These are phyloP conservation scores for Alca torda DNA, from an alignment of 2,797 vertebrate species.

Conservation along the genomic window DNA sequence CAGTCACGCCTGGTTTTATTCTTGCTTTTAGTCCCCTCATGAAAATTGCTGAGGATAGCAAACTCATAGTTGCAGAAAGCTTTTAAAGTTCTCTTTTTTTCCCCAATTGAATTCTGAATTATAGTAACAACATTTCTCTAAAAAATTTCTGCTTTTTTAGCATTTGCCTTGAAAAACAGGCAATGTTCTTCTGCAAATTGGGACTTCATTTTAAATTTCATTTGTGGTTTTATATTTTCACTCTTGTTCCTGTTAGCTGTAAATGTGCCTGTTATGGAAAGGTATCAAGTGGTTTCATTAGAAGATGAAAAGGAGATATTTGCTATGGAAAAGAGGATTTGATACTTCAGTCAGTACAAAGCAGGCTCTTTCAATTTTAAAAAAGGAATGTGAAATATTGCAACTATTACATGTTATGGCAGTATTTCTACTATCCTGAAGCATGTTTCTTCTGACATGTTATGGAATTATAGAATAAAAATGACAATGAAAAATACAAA, in stretches of 20 bases:
- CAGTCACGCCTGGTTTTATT: neutral
- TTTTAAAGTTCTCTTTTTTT: neutral
- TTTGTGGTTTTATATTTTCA: neutral
- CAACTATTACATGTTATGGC: neutral
- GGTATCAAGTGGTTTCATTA: neutral
- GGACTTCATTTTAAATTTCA: neutral
- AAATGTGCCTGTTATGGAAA: neutral
- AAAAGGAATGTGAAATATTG: neutral
- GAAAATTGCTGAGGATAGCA: neutral
- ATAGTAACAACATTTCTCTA: neutral
- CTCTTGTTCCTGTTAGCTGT: neutral
- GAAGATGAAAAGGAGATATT: neutral
- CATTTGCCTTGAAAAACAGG: neutral
- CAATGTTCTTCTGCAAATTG: neutral
- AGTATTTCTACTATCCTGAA: neutral
- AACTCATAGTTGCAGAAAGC: neutral
- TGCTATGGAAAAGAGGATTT: neutral
- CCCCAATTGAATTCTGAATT: neutral
- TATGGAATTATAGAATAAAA: neutral
- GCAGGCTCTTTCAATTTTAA: neutral
- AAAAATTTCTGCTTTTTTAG: neutral
- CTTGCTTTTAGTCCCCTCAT: neutral
- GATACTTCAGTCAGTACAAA: neutral
- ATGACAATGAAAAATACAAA: neutral
- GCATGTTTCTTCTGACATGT: neutral